Conservation (phyloP, 2,113 vertebrate species). For the Sinocyclocheilus maitianheensis region DNA sequence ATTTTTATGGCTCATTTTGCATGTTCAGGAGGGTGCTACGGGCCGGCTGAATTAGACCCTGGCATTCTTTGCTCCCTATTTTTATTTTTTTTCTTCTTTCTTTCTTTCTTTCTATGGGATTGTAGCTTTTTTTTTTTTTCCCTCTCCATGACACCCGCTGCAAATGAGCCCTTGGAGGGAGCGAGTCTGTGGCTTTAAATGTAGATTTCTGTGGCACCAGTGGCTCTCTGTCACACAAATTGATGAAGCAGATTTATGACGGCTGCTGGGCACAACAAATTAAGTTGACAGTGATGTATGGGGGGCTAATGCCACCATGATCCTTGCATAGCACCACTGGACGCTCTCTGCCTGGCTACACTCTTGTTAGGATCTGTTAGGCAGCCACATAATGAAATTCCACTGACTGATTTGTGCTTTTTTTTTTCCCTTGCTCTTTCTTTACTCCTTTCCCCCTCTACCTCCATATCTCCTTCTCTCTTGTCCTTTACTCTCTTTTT, state of each 20-base stretch:
- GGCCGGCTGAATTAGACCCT: conserved; percentile 49
- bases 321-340: conserved; percentile 78
- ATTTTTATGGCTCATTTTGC: conserved; percentile 60
- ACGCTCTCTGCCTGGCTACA: conserved; percentile 83
- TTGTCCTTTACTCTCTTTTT: conserved; percentile 63
- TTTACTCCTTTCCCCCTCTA: conserved; percentile 1
- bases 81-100: neutral
- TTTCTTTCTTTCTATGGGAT: conserved; percentile 16
- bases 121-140: conserved; percentile 5
- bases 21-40: conserved; percentile 50
- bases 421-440: conserved; percentile 62
- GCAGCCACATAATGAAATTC: conserved; percentile 88
- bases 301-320: conserved; percentile 83
- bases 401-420: conserved; percentile 82
- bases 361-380: conserved; percentile 90
- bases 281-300: conserved; percentile 98
- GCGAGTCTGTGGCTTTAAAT: conserved; percentile 67
- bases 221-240: conserved; percentile 81
- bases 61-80: neutral
- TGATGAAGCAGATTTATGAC: conserved; percentile 95
- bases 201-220: conserved; percentile 72
- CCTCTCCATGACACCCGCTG: conserved; percentile 59
- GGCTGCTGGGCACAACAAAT: conserved; percentile 95
- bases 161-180: conserved; percentile 64
- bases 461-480: conserved; percentile 8